Evolutionary conservation across 2,113 vertebrate genomes (phyloP).

Genomic region (Megatriorchis doriae): DNA sequence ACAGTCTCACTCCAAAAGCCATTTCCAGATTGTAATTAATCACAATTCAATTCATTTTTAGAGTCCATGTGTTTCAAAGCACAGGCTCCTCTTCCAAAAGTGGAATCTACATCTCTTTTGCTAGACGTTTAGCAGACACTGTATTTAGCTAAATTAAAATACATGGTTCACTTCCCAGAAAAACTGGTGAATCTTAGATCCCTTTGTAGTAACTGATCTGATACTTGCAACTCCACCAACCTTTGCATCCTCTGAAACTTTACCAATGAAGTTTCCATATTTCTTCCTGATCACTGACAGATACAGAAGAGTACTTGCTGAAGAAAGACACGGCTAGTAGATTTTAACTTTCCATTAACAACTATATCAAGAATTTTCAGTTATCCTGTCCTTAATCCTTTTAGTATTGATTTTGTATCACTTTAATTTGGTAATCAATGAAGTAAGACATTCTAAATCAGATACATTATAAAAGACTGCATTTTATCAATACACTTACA

Average conservation of each 20-base stretch:
- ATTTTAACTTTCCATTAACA: slow-evolving; percentile 38
- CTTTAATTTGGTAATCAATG: slow-evolving; percentile 65
- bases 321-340: background rate
- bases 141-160: background rate
- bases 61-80: background rate
- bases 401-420: slow-evolving; percentile 64
- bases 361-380: slow-evolving; percentile 42
- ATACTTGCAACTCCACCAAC: background rate
- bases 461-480: slow-evolving; percentile 45
- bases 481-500: slow-evolving; percentile 62
- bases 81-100: background rate
- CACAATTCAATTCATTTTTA: background rate
- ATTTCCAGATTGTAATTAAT: background rate
- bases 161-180: background rate
- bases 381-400: slow-evolving; percentile 52
- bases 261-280: background rate
- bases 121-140: background rate
- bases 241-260: background rate
- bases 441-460: slow-evolving; percentile 55
- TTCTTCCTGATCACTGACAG: background rate
- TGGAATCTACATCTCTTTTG: background rate
- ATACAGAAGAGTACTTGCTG: background rate
- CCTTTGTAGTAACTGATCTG: background rate
- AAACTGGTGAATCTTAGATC: background rate
- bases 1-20: background rate